Base-by-base conservation (phyloP, 2,797 vertebrate species). In the Arnoldichthys spilopterus region DNA sequence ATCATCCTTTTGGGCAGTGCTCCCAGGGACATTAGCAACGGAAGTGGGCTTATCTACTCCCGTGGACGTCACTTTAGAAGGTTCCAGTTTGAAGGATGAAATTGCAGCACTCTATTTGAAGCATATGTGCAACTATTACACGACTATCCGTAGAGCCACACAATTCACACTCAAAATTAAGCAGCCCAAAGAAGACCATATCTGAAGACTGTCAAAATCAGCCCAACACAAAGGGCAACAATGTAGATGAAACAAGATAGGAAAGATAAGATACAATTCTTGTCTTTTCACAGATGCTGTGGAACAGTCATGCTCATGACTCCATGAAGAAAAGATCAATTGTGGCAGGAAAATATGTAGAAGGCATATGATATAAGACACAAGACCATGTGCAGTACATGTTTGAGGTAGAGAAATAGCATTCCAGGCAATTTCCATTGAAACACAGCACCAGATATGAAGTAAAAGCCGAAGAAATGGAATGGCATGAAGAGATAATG, bases 1-100 rank as follows among this genome's bases (percentile, higher is more conserved):
- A 37, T 72, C 85, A 6, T 86, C 86, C 76, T 86, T 90, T 59
- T 64, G 76, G 56, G 30, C 37, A 63, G 69, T 84, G 64, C 87
- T 85, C 74, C 70, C 77, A 30, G 58, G 20, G 28, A 61, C 26
- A 30, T 59, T 30, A 59, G 56, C 12, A 61, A 26, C 18, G 58
- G 58, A 15, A 32, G 58, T 18, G 26, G 58, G 58, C 28, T 61
- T 61, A 61, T 15, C 77, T 77, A 83, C 85, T 58, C 83, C 77
- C 54, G 82, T 45, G 6, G 86, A 82, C 80, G 86, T 89, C 56
- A 62, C 80, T 76, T 92, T 90, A 74, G 79, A 71, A 56, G 69
- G 76, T 34, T 87, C 87, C n/a, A 74, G 82, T 87, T 87, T 90
- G 81, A 88, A 83, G 18, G 84, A 47, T 45, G 73, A 54, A 62